Base-by-base conservation (phyloP, 2,888 invertebrate species). In the Amaurobius ferox region DNA sequence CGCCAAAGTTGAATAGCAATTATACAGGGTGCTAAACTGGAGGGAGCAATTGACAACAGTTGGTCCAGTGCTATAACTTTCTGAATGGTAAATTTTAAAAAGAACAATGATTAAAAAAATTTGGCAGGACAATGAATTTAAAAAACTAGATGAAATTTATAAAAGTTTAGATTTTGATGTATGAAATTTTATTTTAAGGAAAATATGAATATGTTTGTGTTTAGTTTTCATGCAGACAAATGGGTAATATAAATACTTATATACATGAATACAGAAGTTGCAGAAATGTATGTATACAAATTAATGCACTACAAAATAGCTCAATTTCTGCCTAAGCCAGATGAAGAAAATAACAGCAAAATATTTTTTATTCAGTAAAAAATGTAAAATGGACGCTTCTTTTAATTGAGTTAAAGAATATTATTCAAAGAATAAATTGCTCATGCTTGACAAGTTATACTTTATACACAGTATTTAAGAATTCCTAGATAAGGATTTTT, bases 101-200 rank as follows among this genome's bases (percentile, higher is more conserved):
- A 55, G 5, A 16, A 23, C 23, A 55, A 23, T 55, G 23, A 19
- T 6, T 55, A 55, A 55, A 23, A 55, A 55, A 55, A 23, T 55
- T 55, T 55, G 55, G 55, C 55, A 55, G 55, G 55, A 55, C 23
- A 23, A 55, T 55, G 55, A 55, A 55, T 55, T 23, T 23, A 6
- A 55, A 55, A 55, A 55, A 1, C 23, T 23, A 55, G 23, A 55
- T 55, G 23, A 55, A 55, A 3, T 19, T 3, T 55, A 11, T 55
- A 55, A 55, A 55, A 55, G 23, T 16, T 16, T 16, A 23, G 55
- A 55, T 55, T 55, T 23, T 55, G 3, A 55, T 6, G 2, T 23
- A 55, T 55, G 9, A 55, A 55, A 55, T 1, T 16, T 23, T 55
- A 55, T 55, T 23, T 23, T 23, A 55, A 23, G 5, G 16, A 23